phyloP scores from a whole-genome alignment of 2,888 invertebrate genomes.

The Drosophila aldrichi region DNA sequence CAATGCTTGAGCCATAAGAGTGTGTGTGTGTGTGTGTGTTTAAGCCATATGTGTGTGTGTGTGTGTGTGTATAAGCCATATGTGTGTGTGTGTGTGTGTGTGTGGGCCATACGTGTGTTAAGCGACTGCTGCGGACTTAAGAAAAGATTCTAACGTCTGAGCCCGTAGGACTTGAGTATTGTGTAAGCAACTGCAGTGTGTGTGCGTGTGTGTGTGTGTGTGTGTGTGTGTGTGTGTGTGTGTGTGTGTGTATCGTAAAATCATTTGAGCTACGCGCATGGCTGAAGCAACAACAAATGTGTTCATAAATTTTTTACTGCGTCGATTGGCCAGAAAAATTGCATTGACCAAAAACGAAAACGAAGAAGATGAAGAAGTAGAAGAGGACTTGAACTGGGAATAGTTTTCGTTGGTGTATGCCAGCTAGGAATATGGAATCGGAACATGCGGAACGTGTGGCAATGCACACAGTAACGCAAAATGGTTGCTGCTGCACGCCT shows the following conservation, averaged over 20 bases:
- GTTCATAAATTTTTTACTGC: constrained; percentile 36
- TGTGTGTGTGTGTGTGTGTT: constrained; percentile 3
- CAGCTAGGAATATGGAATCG: not conserved
- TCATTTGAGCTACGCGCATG: constrained; percentile 50
- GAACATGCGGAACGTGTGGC: constrained; percentile 3
- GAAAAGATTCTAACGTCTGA: constrained; percentile 39
- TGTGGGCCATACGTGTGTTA: not conserved
- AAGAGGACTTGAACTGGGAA: not conserved
- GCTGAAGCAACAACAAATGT: constrained; percentile 19
- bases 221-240: not conserved
- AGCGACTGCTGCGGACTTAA: constrained; percentile 32
- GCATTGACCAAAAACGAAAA: constrained; percentile 7
- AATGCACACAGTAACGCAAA: constrained; percentile 3
- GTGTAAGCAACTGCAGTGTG: not conserved
- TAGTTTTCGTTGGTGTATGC: not conserved
- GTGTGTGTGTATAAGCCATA: constrained; percentile 1
- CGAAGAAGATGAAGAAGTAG: not conserved
- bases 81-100: not conserved
- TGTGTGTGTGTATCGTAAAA: constrained; percentile 36
- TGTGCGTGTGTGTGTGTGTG: not conserved
- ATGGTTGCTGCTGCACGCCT: constrained; percentile 36
- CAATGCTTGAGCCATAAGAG: constrained; percentile 19
- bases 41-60: not conserved
- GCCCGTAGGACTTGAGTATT: constrained; percentile 43
- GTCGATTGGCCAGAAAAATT: constrained; percentile 44